Evolutionary conservation across 2,797 vertebrate genomes (phyloP).

Genomic region (Neoniphon sammara): DNA sequence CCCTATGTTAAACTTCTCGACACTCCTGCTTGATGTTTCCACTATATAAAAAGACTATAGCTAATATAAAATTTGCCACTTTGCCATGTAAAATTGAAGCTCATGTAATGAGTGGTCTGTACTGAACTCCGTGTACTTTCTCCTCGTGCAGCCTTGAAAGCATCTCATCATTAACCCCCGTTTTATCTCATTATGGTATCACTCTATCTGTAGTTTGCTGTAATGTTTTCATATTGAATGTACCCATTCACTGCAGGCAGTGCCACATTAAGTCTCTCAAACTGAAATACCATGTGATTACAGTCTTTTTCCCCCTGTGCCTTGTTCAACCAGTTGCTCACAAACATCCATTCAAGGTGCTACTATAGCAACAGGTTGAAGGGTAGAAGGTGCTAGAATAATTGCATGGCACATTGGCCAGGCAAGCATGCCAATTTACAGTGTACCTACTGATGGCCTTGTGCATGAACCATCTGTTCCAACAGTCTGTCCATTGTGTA

Average conservation of each 20-base stretch:
- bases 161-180: no score
- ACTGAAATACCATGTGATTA: conserved; percentile 3
- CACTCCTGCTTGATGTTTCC: no score
- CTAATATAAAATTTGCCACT: no score
- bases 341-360: conserved; percentile 46
- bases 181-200: no score
- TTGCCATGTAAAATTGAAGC: no score
- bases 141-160: no score
- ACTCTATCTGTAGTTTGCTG: background rate
- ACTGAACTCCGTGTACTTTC: no score
- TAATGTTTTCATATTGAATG: background rate
- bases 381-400: conserved; percentile 42
- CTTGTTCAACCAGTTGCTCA: conserved; percentile 34
- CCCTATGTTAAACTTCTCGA: no score
- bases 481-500: conserved; percentile 7
- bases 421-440: conserved; percentile 33
- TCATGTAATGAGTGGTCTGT: no score
- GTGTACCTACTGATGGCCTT: background rate
- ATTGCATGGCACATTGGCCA: conserved; percentile 20
- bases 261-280: background rate
- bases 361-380: conserved; percentile 72
- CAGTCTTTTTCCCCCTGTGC: conserved; percentile 2
- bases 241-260: background rate
- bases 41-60: no score
- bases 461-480: conserved; percentile 3